Conservation (phyloP, 1,140 invertebrate genomes). For the Bombus huntii region DNA sequence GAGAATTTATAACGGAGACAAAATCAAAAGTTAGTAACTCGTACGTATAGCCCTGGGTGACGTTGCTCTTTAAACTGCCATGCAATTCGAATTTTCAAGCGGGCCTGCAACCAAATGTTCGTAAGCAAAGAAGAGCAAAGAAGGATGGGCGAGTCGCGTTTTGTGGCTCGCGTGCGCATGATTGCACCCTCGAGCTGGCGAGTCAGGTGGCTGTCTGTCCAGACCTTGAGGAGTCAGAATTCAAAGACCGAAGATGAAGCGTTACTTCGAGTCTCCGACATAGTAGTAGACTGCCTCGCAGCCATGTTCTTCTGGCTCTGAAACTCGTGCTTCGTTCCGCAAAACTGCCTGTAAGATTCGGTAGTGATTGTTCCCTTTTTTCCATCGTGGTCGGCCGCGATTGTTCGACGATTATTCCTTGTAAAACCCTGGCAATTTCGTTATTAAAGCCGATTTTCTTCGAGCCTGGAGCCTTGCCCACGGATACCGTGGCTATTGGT, state of each 20-base stretch:
- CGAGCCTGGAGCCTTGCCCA: neutral
- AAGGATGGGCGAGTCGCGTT: conserved; percentile 30
- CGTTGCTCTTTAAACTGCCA: neutral
- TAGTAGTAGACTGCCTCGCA: conserved; percentile 53
- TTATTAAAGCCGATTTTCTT: conserved; percentile 33
- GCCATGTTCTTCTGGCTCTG: conserved; percentile 44
- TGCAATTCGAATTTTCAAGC: conserved; percentile 1
- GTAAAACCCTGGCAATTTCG: conserved; percentile 43
- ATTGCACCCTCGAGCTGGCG: conserved; percentile 74
- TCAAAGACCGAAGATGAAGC: conserved; percentile 70
- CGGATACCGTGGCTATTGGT: neutral
- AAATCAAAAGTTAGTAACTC: neutral
- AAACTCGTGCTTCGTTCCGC: conserved; percentile 49
- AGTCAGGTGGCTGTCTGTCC: conserved; percentile 75
- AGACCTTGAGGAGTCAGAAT: conserved; percentile 70
- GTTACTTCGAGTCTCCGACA: conserved; percentile 54
- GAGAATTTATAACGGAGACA: neutral
- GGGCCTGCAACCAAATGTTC: conserved; percentile 15
- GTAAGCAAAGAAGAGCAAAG: conserved; percentile 28
- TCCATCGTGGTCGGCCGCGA: conserved; percentile 30
- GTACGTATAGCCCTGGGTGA: neutral
- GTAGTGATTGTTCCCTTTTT: conserved; percentile 5
- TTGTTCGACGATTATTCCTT: conserved; percentile 36
- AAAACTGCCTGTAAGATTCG: conserved; percentile 39
- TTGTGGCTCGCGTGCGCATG: conserved; percentile 77